A percentile compares a stretch with the other conserved stretches of the same genome.
Conservation (phyloP, 1,140 invertebrate species). For the Akabosia matsudoensis region DNA sequence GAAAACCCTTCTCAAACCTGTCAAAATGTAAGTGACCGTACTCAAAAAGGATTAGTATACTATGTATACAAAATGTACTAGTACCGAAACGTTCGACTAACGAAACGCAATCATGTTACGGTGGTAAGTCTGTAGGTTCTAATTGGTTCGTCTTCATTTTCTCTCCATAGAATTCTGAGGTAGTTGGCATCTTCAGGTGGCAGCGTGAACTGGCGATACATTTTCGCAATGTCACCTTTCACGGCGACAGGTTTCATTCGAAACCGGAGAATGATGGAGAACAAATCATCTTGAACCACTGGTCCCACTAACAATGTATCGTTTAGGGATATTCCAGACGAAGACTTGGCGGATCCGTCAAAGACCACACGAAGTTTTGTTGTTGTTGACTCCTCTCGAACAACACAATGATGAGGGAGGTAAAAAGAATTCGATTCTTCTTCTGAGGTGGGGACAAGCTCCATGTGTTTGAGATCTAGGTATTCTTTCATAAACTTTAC, state of each 20-base stretch:
- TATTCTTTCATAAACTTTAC: constrained; percentile 6
- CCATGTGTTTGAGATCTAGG: constrained; percentile 3
- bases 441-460: not conserved
- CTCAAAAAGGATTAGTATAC: too few species aligned
- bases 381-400: constrained; percentile 40
- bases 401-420: constrained; percentile 47
- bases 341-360: constrained; percentile 39
- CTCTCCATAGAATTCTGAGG: constrained; percentile 43
- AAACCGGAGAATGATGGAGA: constrained; percentile 52
- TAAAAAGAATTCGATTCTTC: constrained; percentile 30
- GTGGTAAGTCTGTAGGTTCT: not conserved
- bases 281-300: constrained; percentile 52
- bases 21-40: too few species aligned
- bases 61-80: too few species aligned
- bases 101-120: not conserved
- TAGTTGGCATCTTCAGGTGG: constrained; percentile 30
- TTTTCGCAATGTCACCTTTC: constrained; percentile 52
- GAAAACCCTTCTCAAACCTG: too few species aligned
- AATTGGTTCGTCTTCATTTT: constrained; percentile 8
- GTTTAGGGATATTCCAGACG: constrained; percentile 46
- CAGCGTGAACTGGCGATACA: constrained; percentile 48
- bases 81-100: too few species aligned
- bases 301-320: constrained; percentile 48
- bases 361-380: constrained; percentile 48
- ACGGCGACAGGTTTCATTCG: constrained; percentile 50